Conservation (phyloP, 2,113 vertebrate genomes). For the Murina feae region DNA sequence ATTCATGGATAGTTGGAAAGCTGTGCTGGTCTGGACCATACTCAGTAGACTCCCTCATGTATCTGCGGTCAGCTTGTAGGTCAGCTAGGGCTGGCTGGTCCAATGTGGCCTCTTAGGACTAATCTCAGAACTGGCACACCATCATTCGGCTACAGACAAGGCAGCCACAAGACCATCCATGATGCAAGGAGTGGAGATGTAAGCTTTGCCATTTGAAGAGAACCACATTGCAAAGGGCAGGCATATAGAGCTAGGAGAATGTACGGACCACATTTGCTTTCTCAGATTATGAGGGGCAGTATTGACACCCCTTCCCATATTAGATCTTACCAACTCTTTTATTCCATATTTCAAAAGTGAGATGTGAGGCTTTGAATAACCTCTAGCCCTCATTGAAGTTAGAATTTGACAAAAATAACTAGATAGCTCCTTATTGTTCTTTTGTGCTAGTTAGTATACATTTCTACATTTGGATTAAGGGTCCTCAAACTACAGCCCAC, state of each 20-base stretch:
- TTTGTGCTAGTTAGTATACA: background rate
- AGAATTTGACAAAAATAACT: background rate
- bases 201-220: background rate
- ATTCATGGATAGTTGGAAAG: background rate
- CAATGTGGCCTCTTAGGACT: background rate
- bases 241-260: background rate
- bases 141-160: background rate
- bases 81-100: background rate
- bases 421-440: background rate
- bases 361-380: background rate
- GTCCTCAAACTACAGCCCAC: too few relatives aligned
- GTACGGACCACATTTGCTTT: background rate
- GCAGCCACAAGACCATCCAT: background rate
- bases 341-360: background rate
- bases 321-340: background rate
- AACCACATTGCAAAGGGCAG: background rate
- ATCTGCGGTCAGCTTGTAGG: background rate
- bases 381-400: background rate
- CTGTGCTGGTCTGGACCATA: background rate
- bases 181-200: background rate
- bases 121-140: background rate
- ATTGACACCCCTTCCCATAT: accelerated
- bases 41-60: background rate
- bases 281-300: background rate
- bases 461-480: too few relatives aligned